Base-by-base conservation (phyloP, 2,888 invertebrate species). In the Philopedon plagiatum region DNA sequence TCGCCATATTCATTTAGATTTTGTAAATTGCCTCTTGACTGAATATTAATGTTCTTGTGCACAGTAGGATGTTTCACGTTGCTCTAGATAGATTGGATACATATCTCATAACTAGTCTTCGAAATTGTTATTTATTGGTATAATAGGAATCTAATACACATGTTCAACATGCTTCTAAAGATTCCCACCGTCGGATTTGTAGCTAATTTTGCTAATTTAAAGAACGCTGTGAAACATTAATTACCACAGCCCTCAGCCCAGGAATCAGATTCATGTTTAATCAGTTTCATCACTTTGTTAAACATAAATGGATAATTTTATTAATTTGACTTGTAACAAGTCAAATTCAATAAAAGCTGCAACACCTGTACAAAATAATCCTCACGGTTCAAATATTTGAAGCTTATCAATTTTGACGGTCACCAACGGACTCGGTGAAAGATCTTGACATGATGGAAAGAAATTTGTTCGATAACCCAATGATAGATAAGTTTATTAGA, bases 21-120 rank as follows among this genome's bases (percentile, higher is more conserved):
- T 63, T 57, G 70, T 71, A 71, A 71, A 71, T 71, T 71, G 65
- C 65, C 15, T 71, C 60, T 71, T 51, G 65, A 51, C 65, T 71
- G 65, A 71, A 71, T 71, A 71, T 71, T 71, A 71, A 71, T 71
- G 71, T 71, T 71, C 57, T 41, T 21, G 19, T 37, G 66, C 71
- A 66, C 71, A 66, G 71, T 71, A 66, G 71, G 71, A 71, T 61
- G 71, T 66, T 66, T 66, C 66, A 60, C 49, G 44, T 65, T 71
- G 62, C 66, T 71, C 71, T 62, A 71, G 66, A 71, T 66, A 66
- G 60, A 71, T 71, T 71, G 71, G 56, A 71, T 65, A 49, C 61
- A 71, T 71, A 65, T 65, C 58, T 71, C 44, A 71, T 54, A 54
- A 54, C 18, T 69, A 54, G 44, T 37, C 29, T 44, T 61, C 18